Conservation (phyloP, 2,797 vertebrate genomes). For the Malacoctenus gilli region DNA sequence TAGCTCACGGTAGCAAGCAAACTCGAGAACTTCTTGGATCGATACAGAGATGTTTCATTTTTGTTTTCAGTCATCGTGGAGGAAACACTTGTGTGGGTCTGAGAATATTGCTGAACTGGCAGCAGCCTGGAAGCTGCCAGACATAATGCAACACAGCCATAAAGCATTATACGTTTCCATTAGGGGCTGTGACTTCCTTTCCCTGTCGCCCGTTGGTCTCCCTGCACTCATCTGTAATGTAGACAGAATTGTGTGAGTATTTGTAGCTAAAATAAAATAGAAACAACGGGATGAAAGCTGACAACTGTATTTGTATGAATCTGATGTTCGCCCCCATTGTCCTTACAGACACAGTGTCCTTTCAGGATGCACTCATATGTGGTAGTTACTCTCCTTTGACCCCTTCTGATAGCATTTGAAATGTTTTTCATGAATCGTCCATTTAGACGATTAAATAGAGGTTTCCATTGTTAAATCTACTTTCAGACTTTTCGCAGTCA, state of each 20-base stretch:
- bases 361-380: conserved; percentile 18
- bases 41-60: neutral
- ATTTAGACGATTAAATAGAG: conserved; percentile 51
- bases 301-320: conserved; percentile 3
- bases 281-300: conserved; percentile 9
- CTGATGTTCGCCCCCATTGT: conserved; percentile 17
- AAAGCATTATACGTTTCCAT: conserved; percentile 11
- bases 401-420: conserved; percentile 2
- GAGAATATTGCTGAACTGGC: conserved; percentile 5
- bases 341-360: conserved; percentile 17
- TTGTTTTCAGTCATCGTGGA: neutral
- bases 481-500: conserved; percentile 25
- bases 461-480: conserved; percentile 35
- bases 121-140: neutral
- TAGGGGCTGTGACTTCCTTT: neutral
- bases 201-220: neutral
- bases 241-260: neutral
- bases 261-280: neutral
- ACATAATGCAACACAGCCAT: conserved; percentile 7
- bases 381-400: conserved; percentile 32
- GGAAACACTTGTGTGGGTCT: neutral
- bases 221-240: conserved; percentile 1
- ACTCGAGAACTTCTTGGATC: conserved; percentile 3
- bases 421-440: conserved; percentile 34
- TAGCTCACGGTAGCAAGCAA: neutral